A percentile compares a stretch with the other conserved stretches of the same genome.
phyloP scores from a whole-genome alignment of 2,888 invertebrate species.

The Metalampra italica region DNA sequence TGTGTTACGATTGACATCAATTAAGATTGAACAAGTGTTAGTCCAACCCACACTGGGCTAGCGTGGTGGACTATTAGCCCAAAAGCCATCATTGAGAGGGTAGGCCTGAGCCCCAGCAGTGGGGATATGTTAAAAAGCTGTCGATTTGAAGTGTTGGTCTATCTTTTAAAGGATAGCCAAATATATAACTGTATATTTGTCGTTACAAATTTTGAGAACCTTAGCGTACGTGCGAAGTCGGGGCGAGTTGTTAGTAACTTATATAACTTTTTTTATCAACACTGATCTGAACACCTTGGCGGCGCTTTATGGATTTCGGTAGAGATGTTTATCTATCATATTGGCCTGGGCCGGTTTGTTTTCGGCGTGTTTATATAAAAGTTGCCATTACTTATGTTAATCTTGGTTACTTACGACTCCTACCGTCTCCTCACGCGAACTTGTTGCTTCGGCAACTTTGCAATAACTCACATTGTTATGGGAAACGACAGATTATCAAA shows the following conservation, averaged over 20 bases:
- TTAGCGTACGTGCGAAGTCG: too few relatives aligned
- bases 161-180: too few relatives aligned
- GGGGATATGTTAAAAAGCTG: too few relatives aligned
- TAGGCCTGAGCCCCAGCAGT: too few relatives aligned
- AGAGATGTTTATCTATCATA: conserved; percentile 24
- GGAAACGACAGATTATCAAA: not conserved
- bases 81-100: too few relatives aligned
- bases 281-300: conserved; percentile 16
- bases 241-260: conserved; percentile 1
- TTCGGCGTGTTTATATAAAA: conserved; percentile 42
- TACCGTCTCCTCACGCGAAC: conserved; percentile 54
- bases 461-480: conserved; percentile 20
- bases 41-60: too few relatives aligned
- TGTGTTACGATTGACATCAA: too few relatives aligned
- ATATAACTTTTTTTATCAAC: conserved; percentile 13
- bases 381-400: conserved; percentile 51
- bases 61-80: too few relatives aligned
- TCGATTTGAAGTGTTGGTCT: too few relatives aligned
- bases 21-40: too few relatives aligned
- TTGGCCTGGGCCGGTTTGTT: conserved; percentile 18
- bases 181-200: too few relatives aligned
- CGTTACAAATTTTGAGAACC: too few relatives aligned
- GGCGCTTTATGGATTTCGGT: conserved; percentile 12
- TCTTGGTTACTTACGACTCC: conserved; percentile 33
- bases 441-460: conserved; percentile 54